These are phyloP conservation scores for Brachyhypopomus occidentalis DNA, from an alignment of 2,113 vertebrate genomes.

Conservation along the genomic window DNA sequence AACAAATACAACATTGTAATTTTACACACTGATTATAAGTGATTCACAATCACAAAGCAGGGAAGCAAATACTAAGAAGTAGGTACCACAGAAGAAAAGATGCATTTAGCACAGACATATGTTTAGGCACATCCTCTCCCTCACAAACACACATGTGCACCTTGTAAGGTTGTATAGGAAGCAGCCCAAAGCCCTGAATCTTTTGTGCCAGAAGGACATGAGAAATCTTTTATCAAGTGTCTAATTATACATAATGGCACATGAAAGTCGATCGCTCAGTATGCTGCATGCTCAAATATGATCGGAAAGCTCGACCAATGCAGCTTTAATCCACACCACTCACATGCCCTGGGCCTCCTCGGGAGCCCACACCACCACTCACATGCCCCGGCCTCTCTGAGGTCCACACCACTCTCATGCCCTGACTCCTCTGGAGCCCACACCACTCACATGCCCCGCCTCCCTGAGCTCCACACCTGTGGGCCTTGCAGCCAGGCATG, in stretches of 20 bases:
- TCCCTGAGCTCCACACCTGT: background rate
- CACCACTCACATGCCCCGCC: too few relatives aligned
- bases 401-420: background rate
- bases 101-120: too few relatives aligned
- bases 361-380: background rate
- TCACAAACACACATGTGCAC: background rate
- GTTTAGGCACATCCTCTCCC: too few relatives aligned
- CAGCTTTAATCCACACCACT: background rate
- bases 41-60: too few relatives aligned
- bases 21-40: background rate
- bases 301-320: background rate
- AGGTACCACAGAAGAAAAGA: background rate
- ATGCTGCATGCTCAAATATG: background rate
- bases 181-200: background rate
- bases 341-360: too few relatives aligned
- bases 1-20: background rate
- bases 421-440: background rate
- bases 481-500: conserved; percentile 14
- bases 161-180: background rate
- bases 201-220: background rate
- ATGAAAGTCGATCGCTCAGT: background rate
- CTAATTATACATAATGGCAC: background rate
- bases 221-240: background rate
- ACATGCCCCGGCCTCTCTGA: too few relatives aligned
- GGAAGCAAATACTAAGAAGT: background rate